Evolutionary conservation across 64 coral and sea anemone genomes (phyloP).

Genomic region (Montipora capricornis): DNA sequence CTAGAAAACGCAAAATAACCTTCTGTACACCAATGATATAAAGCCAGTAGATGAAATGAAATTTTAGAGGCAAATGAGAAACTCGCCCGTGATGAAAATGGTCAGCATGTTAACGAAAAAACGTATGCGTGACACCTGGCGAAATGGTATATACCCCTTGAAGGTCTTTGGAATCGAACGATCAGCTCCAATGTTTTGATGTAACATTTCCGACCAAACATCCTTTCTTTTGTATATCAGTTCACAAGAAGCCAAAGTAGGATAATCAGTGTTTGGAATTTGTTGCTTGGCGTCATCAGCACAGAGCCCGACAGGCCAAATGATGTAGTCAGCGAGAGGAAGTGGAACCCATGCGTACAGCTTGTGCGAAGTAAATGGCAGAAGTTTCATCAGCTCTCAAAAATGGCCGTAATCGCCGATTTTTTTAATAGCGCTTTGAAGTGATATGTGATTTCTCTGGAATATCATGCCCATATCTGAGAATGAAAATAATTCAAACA

Average conservation of each 20-base stretch:
- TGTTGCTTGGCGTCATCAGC: neutral
- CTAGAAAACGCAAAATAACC: neutral
- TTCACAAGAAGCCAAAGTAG: conserved; percentile 43
- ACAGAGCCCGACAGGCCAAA: conserved; percentile 21
- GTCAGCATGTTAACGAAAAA: conserved; percentile 9
- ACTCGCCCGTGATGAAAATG: neutral
- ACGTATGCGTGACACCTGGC: neutral
- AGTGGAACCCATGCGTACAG: neutral
- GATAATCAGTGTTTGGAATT: conserved; percentile 21
- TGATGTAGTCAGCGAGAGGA: conserved; percentile 40
- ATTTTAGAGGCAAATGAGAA: too few relatives aligned
- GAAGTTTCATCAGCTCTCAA: conserved; percentile 14
- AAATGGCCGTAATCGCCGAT: conserved; percentile 11
- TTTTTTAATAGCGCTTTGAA: conserved; percentile 61
- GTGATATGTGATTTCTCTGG: conserved; percentile 79
- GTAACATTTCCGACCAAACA: conserved; percentile 46
- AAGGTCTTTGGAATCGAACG: conserved; percentile 6
- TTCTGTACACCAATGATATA: too few relatives aligned
- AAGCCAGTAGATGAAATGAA: neutral
- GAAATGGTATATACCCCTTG: conserved; percentile 4
- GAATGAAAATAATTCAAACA: conserved; percentile 82
- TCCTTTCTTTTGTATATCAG: conserved; percentile 42
- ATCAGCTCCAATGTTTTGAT: conserved; percentile 53
- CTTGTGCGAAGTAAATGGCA: neutral
- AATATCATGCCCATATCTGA: conserved; percentile 93